Evolutionary conservation across 2,888 invertebrate genomes (phyloP).

Genomic region (Trachelus iudaicus): DNA sequence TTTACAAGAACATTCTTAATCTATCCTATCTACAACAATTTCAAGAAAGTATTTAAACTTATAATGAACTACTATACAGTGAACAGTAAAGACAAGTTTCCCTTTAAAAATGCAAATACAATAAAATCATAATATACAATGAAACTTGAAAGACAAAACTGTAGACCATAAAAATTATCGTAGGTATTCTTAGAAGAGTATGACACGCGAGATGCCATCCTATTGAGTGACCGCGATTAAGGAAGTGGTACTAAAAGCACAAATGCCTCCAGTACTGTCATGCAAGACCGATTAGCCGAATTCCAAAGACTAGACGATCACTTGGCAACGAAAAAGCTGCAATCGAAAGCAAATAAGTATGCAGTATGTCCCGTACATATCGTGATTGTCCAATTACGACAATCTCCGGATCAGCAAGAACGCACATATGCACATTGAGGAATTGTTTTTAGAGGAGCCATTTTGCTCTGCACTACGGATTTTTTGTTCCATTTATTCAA

Average conservation of each 20-base stretch:
- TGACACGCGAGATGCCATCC: constrained; percentile 4
- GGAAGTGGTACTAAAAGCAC: neutral
- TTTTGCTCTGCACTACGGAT: constrained; percentile 52
- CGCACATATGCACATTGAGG: constrained; percentile 26
- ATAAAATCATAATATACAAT: no score
- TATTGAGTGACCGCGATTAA: neutral
- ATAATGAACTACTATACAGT: neutral
- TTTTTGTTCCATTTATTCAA: constrained; percentile 9
- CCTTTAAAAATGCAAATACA: neutral
- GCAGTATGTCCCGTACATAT: neutral
- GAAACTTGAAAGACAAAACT: neutral
- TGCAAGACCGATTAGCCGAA: neutral
- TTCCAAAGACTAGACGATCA: constrained; percentile 1
- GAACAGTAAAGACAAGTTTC: neutral
- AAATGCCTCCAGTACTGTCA: neutral
- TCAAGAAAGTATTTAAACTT: neutral
- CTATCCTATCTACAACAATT: neutral
- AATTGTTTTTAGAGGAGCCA: constrained; percentile 58
- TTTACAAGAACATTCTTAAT: neutral
- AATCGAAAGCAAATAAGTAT: neutral
- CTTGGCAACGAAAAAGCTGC: neutral
- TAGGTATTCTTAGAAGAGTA: neutral
- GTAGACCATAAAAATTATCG: neutral
- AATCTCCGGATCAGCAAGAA: constrained; percentile 6
- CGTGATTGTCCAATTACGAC: constrained; percentile 10